Conservation (phyloP, 1,140 invertebrate genomes). For the Eufriesea mexicana region DNA sequence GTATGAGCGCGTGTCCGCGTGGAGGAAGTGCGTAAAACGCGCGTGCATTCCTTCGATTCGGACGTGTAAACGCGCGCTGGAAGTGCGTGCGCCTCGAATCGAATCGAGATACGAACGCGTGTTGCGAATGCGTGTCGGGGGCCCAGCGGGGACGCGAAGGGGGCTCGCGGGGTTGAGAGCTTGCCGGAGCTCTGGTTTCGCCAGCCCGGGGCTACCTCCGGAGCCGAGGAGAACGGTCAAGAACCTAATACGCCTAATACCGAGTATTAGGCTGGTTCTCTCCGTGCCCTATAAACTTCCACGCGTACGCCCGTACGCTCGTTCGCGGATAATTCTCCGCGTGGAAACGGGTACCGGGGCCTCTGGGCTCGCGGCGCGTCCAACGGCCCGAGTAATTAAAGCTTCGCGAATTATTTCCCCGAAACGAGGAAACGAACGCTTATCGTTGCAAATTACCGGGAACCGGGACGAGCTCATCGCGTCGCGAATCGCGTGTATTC, state of each 20-base stretch:
- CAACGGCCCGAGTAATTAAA: not conserved
- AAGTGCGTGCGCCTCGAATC: constrained; percentile 44
- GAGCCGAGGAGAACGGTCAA: constrained; percentile 58
- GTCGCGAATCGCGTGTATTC: not conserved
- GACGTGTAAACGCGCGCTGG: constrained; percentile 47
- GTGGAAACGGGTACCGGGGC: not conserved
- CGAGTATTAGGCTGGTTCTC: constrained; percentile 57
- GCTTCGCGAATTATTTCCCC: too few relatives aligned
- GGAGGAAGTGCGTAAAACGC: constrained; percentile 45
- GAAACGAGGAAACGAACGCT: too few relatives aligned
- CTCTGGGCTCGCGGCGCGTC: not conserved
- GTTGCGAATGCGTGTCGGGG: constrained; percentile 22
- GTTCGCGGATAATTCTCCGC: constrained; percentile 28
- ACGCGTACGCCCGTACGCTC: not conserved
- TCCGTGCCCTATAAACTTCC: constrained; percentile 38
- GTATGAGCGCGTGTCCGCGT: not conserved
- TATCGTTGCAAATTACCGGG: too few relatives aligned
- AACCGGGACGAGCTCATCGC: not conserved
- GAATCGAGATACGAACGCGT: constrained; percentile 29
- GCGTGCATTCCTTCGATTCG: constrained; percentile 43
- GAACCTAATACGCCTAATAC: constrained; percentile 67
- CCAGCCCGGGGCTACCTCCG: constrained; percentile 61
- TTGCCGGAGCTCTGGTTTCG: constrained; percentile 66
- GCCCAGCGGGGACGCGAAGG: not conserved
- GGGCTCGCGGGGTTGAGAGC: constrained; percentile 13